phyloP scores from a whole-genome alignment of 2,888 invertebrate genomes.

The Strigamia maritima region DNA sequence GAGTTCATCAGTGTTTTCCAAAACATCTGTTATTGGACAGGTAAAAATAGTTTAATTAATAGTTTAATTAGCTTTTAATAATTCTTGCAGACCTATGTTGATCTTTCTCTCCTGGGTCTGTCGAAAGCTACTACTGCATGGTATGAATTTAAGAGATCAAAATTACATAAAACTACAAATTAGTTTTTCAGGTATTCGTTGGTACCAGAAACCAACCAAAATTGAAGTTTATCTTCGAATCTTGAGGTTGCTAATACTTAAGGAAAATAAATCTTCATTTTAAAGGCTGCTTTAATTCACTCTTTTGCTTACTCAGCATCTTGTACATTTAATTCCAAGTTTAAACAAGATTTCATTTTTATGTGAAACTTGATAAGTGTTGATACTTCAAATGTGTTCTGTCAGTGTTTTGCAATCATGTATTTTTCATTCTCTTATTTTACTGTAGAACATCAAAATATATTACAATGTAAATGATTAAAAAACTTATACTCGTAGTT shows the following conservation, averaged over 20 bases:
- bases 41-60: conserved; percentile 54
- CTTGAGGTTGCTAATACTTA: no score
- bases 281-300: no score
- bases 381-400: no score
- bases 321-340: no score
- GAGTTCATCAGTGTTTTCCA: conserved; percentile 63
- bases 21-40: conserved; percentile 79
- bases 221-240: background rate
- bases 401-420: background rate
- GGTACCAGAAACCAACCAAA: background rate
- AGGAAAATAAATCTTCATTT: no score
- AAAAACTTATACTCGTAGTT: no score
- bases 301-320: no score
- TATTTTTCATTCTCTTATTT: background rate
- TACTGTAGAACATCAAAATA: background rate
- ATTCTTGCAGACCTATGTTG: background rate
- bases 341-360: no score
- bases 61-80: background rate
- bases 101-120: background rate
- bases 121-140: conserved; percentile 12
- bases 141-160: background rate
- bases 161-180: background rate
- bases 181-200: background rate
- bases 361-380: no score
- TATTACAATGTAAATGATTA: no score